Base-by-base conservation (phyloP, 2,797 vertebrate species). In the Sebastiscus albofasciatus region DNA sequence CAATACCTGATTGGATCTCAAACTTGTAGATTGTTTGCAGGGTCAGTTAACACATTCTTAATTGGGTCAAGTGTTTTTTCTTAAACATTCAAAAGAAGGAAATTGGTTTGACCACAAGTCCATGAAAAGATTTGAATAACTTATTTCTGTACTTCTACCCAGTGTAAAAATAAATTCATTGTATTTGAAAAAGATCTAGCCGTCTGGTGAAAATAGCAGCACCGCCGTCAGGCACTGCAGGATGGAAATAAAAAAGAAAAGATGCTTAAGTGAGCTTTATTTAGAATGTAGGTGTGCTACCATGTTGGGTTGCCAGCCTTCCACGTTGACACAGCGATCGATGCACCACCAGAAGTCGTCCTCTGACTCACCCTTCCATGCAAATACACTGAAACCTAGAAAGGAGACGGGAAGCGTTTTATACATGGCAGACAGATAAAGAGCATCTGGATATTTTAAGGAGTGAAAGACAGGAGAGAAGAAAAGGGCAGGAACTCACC, bases 341-440 rank as follows among this genome's bases (percentile, higher is more conserved):
- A 99, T 99, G 91, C 98, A 99, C 98, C 98, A 99, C 98, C 98
- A 99, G 93, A 99, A 99, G 89, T 99, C 98, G 14, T 99, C 98
- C 92, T 99, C 98, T 0, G 98, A 99, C 79, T 99, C 98, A 10
- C 98, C 98, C 90, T 99, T 99, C 98, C 98, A 99, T 18, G 98
- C 98, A 80, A 99, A 99, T 59, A 99, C 98, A 0, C 97, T 97
- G 94, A 99, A 98, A 29, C 98, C 98, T 99, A 84, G 3, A 74
- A 54, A 54, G 46, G 49, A 61, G 14, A 62, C 3, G 11, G 29
- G 29, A 62, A 13, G 60, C 1, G 8, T 59, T 20, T 62, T 4
- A 54, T 39, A 31, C 27, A 56, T 1, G 49, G n/a, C 4, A 55
- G 68, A 66, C 2, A 7, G 5, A 4, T 56, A 39, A 54, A 20